Base-by-base conservation (phyloP, 2,797 vertebrate genomes). In the Sebastes melanostomus region DNA sequence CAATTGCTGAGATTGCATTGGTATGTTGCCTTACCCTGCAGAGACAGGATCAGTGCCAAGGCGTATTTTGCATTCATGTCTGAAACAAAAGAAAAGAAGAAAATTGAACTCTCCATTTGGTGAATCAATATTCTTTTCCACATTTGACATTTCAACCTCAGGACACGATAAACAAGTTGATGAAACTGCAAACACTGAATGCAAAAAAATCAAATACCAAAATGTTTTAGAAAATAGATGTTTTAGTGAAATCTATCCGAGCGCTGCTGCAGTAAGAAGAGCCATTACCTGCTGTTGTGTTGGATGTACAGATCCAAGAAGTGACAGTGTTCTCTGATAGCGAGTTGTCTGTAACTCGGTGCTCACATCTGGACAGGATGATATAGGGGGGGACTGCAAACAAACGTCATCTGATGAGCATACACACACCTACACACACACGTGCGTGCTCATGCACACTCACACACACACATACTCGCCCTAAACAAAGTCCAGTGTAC, bases 401-500 rank as follows among this genome's bases (percentile, higher is more conserved):
- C 93, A 94, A 83, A 95, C 94, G 94, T 95, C 94, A 96, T 91
- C 92, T 92, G 88, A 91, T 88, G 89, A 91, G 85, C 85, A 88
- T 84, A 92, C 94, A 92, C 89, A 91, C 88, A 66, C 76, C 68
- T 50, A 85, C 85, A 80, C 81, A 67, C 82, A 72, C 71, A 8
- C 20, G 20, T 54, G 68, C 76, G 29, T 68, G 34, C 66, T 73
- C 89, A 72, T 32, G 54, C 77, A 83, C 63, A 55, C 73, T 20
- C 72, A 66, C 63, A 72, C 62, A 42, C 50, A 54, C 50, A 54
- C 56, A 76, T 25, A 55, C 86, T 72, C 81, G 80, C 85, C 46
- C 89, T 89, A 91, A 86, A 93, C 95, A 96, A 96, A 96, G 95
- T 96, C 94, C 95, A 95, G 24, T 85, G 86, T 88, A 86, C 89